These are phyloP conservation scores for Leucophenga montana DNA, from an alignment of 2,888 invertebrate genomes.

Conservation along the genomic window DNA sequence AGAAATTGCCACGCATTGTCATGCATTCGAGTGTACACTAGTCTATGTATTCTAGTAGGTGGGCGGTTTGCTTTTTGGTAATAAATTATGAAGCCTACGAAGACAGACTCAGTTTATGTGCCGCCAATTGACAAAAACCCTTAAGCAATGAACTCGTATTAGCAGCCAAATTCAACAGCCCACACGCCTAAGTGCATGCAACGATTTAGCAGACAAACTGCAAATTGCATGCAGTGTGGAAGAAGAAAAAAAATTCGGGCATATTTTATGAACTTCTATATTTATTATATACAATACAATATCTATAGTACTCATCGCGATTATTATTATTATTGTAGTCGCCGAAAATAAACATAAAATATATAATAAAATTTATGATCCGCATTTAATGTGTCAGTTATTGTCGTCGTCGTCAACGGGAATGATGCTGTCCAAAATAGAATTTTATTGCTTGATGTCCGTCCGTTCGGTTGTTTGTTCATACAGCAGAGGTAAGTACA, in stretches of 20 bases:
- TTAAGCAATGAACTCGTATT: conserved; percentile 3
- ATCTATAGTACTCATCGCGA: too few relatives aligned
- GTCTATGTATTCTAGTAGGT: too few relatives aligned
- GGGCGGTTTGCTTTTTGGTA: too few relatives aligned
- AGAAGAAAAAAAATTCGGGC: too few relatives aligned
- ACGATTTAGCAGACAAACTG: background rate
- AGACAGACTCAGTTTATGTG: conserved; percentile 1
- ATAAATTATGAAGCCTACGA: conserved; percentile 15
- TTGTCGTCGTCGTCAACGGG: conserved; percentile 6
- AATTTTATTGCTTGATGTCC: too few relatives aligned
- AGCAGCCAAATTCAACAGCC: background rate
- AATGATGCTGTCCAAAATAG: too few relatives aligned
- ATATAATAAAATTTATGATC: conserved; percentile 67
- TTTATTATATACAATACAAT: too few relatives aligned
- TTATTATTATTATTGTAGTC: conserved; percentile 45
- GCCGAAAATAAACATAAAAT: conserved; percentile 59
- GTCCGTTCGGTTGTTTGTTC: too few relatives aligned
- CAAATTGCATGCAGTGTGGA: background rate
- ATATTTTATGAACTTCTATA: too few relatives aligned
- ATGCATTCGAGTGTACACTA: background rate
- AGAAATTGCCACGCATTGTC: conserved; percentile 20
- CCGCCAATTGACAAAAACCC: conserved; percentile 25
- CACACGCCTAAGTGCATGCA: conserved; percentile 13
- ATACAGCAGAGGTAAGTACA: too few relatives aligned
- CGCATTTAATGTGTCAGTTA: conserved; percentile 60